Base-by-base conservation (phyloP, 1,140 invertebrate species). In the Carposina sasakii region DNA sequence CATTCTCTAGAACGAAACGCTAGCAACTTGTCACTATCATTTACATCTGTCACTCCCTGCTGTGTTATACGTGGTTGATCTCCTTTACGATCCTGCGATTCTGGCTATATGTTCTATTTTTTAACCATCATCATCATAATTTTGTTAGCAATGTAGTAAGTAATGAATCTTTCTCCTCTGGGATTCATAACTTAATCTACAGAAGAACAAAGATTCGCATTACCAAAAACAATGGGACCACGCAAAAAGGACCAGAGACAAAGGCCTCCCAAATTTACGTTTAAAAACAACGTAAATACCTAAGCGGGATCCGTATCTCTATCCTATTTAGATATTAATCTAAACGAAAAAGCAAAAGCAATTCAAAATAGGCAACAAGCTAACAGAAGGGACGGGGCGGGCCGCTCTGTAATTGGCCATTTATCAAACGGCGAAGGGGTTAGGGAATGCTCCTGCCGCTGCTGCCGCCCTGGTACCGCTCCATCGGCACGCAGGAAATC, bases 341-440 rank as follows among this genome's bases (percentile, higher is more conserved):
- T 84, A 73, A 78, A 79, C 76, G 81, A 81, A 81, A 83, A 77
- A 83, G 78, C 76, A 82, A 81, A 81, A 78, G 78, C 78, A 77
- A 81, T 81, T 76, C 81, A 77, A 76, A 81, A 81, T 81, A 78
- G 77, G 77, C 76, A 81, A 84, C 76, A 81, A 81, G 77, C 81
- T 81, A 78, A 75, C 76, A 79, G 76, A 76, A 78, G 76, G 77
- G 72, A 71, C 70, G 71, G 68, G 71, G 73, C 71, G 71, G 70
- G 63, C 69, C 56, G 60, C 67, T 57, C 69, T 79, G 81, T 86
- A 86, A 86, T 86, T 86, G 82, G 85, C 85, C 82, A 85, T 86
- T 85, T 86, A 85, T 86, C 85, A 86, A 85, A 85, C 76, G 70
- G 77, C 71, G 79, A 86, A 84, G 82, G 83, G 85, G 79, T 82